phyloP scores from a whole-genome alignment of 2,113 vertebrate genomes.

The Colossoma macropomum region DNA sequence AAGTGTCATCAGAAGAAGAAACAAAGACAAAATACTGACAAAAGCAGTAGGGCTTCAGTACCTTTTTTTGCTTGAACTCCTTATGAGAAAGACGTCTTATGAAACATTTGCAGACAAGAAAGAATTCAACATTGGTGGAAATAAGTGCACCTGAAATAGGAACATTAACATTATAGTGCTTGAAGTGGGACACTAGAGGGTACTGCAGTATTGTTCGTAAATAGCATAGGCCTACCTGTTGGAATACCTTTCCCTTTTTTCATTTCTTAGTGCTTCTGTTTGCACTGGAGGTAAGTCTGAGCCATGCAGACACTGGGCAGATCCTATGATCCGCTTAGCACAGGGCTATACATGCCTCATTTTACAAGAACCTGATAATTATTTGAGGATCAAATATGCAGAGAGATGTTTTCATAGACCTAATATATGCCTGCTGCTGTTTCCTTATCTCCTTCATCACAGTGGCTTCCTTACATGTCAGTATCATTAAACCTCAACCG shows the following conservation, averaged over 20 bases:
- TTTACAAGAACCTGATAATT: not conserved
- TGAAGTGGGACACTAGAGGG: constrained; percentile 48
- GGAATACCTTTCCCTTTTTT: not conserved
- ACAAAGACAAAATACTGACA: too few relatives aligned
- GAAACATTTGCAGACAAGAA: too few relatives aligned
- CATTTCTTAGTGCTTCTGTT: not conserved
- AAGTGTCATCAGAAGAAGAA: too few relatives aligned
- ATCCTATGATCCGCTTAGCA: not conserved
- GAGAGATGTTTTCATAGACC: not conserved
- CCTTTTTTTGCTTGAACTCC: too few relatives aligned
- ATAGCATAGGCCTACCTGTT: not conserved
- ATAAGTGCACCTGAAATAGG: not conserved
- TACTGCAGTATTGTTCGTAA: constrained; percentile 38
- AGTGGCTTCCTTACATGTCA: not conserved
- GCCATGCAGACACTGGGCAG: not conserved
- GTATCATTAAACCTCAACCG: not conserved
- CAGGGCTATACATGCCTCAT: not conserved
- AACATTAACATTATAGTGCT: not conserved
- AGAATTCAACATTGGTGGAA: not conserved
- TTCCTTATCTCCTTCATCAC: not conserved
- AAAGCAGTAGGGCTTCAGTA: too few relatives aligned
- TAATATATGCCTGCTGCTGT: not conserved
- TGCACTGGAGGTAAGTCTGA: not conserved
- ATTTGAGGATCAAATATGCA: not conserved
- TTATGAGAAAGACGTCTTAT: too few relatives aligned